Percentiles rank a stretch among this genome's conserved stretches.
Evolutionary conservation across 2,113 vertebrate species (phyloP).

Genomic region (Noctilio leporinus): DNA sequence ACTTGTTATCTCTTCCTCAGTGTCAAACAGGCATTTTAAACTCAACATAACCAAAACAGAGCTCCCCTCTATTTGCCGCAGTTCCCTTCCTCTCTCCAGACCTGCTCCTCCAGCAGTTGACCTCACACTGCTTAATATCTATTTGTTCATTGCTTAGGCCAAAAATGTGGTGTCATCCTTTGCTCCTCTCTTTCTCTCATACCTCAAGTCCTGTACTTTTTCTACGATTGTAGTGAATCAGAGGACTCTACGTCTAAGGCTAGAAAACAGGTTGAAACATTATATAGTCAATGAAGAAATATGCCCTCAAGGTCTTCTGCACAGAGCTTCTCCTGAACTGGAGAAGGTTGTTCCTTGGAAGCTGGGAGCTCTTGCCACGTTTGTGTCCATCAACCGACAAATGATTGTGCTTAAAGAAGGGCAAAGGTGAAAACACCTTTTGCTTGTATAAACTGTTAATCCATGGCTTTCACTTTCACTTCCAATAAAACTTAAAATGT

Average conservation of each 20-base stretch:
- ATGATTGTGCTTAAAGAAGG: conserved; percentile 16
- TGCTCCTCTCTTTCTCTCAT: background rate
- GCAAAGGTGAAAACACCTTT: conserved; percentile 32
- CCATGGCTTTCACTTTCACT: conserved; percentile 38
- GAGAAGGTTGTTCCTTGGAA: conserved; percentile 10
- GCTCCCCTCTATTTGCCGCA: background rate
- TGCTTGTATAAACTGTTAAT: background rate
- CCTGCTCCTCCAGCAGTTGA: background rate
- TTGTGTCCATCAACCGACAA: background rate
- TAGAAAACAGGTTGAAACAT: background rate
- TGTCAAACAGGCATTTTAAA: background rate
- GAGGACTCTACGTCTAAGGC: background rate
- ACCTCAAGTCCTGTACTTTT: background rate
- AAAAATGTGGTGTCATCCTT: background rate
- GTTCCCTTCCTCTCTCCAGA: background rate
- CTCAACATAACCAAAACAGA: background rate
- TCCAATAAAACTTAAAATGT: background rate
- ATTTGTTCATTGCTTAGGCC: background rate
- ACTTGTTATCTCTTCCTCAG: background rate
- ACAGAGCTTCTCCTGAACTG: background rate
- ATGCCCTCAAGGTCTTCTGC: background rate
- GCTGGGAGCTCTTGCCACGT: conserved; percentile 2
- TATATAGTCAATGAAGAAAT: background rate
- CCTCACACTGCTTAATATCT: background rate
- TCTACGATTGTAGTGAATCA: background rate